These are phyloP conservation scores for Andrena trimmerana DNA, from an alignment of 2,888 invertebrate species.

Conservation along the genomic window DNA sequence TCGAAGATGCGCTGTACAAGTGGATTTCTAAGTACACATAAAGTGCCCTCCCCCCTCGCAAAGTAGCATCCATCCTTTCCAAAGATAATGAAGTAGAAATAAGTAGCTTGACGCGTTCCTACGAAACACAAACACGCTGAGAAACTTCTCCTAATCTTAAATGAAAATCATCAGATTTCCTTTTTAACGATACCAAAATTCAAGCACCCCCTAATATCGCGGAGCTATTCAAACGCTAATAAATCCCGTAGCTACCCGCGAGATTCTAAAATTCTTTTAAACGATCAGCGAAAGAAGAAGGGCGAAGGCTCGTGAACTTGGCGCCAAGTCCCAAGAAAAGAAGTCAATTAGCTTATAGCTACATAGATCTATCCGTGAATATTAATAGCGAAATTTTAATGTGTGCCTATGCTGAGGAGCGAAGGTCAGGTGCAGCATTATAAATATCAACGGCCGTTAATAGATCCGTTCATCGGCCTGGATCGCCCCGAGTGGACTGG, in stretches of 20 bases:
- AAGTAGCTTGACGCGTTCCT: neutral
- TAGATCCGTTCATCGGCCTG: neutral
- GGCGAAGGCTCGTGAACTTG: too few species aligned
- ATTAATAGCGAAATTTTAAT: neutral
- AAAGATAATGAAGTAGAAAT: neutral
- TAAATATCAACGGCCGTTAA: slow-evolving; percentile 2
- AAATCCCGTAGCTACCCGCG: too few species aligned
- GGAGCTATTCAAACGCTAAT: too few species aligned
- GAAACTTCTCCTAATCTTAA: too few species aligned
- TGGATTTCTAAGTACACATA: neutral
- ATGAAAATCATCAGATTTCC: too few species aligned
- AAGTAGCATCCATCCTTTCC: neutral
- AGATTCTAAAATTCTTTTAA: too few species aligned
- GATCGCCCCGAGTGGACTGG: neutral
- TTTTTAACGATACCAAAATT: too few species aligned
- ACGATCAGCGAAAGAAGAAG: too few species aligned
- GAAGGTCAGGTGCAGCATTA: slow-evolving; percentile 20
- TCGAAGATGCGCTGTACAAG: neutral
- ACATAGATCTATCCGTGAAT: neutral
- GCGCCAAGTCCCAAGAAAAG: neutral
- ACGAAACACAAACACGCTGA: too few species aligned
- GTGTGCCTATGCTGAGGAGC: neutral
- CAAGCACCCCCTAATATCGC: too few species aligned
- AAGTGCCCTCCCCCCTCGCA: too few species aligned
- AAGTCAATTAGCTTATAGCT: neutral